These are phyloP conservation scores for Cheilosia scutellata DNA, from an alignment of 2,888 invertebrate genomes.

Conservation along the genomic window DNA sequence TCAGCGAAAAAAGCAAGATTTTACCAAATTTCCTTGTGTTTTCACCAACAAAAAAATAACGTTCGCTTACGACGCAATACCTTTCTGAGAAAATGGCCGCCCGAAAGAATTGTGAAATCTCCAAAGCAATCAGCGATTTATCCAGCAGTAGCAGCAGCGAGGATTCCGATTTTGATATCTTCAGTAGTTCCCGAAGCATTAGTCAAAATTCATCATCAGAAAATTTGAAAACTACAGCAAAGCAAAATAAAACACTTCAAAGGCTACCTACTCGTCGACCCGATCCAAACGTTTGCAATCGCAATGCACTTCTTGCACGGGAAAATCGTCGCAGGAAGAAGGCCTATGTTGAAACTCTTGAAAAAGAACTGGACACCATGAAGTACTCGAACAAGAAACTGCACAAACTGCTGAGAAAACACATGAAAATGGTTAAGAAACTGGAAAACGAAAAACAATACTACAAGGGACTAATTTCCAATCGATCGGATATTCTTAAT, in stretches of 20 bases:
- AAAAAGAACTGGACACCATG: constrained; percentile 84
- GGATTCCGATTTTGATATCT: constrained; percentile 52
- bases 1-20: constrained; percentile 65
- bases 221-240: background rate
- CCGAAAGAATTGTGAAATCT: constrained; percentile 52
- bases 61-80: constrained; percentile 35
- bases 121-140: constrained; percentile 34
- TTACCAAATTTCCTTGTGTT: constrained; percentile 75
- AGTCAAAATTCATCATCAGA: constrained; percentile 26
- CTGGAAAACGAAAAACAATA: constrained; percentile 86
- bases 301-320: constrained; percentile 87
- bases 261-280: constrained; percentile 82
- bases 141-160: constrained; percentile 54
- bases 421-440: constrained; percentile 84
- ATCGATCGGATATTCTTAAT: constrained; percentile 85
- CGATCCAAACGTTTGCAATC: constrained; percentile 82
- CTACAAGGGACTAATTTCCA: constrained; percentile 85
- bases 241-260: constrained; percentile 66
- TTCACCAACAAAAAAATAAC: constrained; percentile 33
- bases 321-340: constrained; percentile 87
- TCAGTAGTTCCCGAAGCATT: constrained; percentile 26
- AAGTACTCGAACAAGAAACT: constrained; percentile 85
- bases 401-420: constrained; percentile 84
- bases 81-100: constrained; percentile 58
- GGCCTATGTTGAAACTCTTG: constrained; percentile 86